Conservation (phyloP, 2,113 vertebrate genomes). For the Coptodon rendalli region DNA sequence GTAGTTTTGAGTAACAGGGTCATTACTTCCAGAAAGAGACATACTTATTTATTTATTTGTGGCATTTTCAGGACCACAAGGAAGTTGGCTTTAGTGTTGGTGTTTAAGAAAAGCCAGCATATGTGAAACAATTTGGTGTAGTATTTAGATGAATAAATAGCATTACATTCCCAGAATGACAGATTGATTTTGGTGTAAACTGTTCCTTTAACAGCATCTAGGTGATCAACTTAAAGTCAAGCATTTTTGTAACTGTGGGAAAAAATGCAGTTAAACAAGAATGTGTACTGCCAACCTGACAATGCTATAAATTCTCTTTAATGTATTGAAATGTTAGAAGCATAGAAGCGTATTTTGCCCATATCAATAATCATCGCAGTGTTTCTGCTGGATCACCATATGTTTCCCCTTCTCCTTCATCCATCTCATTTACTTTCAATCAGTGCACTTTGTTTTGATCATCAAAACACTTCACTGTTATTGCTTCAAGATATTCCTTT, state of each 20-base stretch:
- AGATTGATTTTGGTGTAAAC: not conserved
- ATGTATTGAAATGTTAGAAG: not conserved
- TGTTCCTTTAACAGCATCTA: not conserved
- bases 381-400: not conserved
- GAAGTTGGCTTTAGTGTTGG: not conserved
- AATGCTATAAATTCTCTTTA: not conserved
- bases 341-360: not conserved
- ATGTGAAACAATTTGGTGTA: fast-evolving
- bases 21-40: not conserved
- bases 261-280: not conserved
- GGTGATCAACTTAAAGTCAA: not conserved
- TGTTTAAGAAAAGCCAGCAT: not conserved
- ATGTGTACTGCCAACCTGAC: not conserved
- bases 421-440: not conserved
- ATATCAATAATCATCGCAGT: not conserved
- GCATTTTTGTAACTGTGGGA: not conserved
- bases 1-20: not conserved
- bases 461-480: not conserved
- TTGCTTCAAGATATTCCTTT: not conserved
- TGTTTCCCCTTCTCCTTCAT: not conserved
- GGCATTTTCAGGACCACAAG: not conserved
- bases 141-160: not conserved
- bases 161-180: not conserved
- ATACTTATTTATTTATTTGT: not conserved
- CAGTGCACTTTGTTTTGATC: not conserved